Evolutionary conservation across 2,797 vertebrate genomes (phyloP).

Genomic region (Enteromius mattozi): DNA sequence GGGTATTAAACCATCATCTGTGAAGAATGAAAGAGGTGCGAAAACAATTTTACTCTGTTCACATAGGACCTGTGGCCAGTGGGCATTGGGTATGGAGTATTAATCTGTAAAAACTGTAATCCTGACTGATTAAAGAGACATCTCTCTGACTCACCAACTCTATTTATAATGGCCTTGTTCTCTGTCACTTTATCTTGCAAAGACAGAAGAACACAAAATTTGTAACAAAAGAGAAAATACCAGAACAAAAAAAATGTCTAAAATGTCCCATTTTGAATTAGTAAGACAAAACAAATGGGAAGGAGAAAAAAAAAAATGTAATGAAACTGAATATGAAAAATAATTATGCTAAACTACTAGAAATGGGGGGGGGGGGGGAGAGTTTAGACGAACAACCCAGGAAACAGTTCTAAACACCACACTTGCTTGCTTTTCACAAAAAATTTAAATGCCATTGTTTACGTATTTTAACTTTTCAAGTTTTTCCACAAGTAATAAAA

Average conservation of each 20-base stretch:
- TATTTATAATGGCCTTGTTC: slow-evolving; percentile 9
- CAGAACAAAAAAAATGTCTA: neutral
- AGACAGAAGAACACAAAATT: neutral
- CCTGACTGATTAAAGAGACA: slow-evolving; percentile 41
- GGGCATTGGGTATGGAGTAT: neutral
- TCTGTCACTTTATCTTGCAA: neutral
- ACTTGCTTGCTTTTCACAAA: neutral
- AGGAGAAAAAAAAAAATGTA: neutral
- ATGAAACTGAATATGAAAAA: slow-evolving; percentile 7
- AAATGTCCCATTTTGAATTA: neutral
- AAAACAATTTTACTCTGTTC: slow-evolving; percentile 13
- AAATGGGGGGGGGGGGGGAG: too few relatives aligned
- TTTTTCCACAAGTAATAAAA: too few relatives aligned
- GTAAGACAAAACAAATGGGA: neutral
- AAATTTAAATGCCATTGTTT: too few relatives aligned
- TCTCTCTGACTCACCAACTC: slow-evolving; percentile 9
- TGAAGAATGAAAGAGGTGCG: neutral
- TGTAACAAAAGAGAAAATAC: neutral
- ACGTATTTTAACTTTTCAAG: too few relatives aligned
- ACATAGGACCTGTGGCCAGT: neutral
- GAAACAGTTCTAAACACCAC: neutral
- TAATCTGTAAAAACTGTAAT: slow-evolving; percentile 39
- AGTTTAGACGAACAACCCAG: neutral
- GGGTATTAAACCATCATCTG: slow-evolving; percentile 8
- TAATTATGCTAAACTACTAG: neutral